These are phyloP conservation scores for Adelosebastes latens DNA, from an alignment of 2,797 vertebrate species.

Conservation along the genomic window DNA sequence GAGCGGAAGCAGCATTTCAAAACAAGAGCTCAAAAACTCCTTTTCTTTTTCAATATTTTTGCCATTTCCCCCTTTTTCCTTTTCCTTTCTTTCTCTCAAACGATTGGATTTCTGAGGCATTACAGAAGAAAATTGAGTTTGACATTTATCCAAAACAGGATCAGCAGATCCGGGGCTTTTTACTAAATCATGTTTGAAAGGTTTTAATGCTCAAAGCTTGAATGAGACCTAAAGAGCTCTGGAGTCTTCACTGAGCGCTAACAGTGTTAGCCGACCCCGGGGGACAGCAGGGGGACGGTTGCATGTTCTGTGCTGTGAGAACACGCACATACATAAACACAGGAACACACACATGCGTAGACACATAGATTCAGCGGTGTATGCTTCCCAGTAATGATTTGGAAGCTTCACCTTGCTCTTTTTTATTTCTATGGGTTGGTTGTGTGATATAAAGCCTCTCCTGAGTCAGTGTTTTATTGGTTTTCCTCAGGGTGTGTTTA, in stretches of 20 bases:
- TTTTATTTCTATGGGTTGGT: slow-evolving; percentile 70
- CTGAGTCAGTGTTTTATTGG: slow-evolving; percentile 81
- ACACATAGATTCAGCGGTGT: slow-evolving; percentile 13
- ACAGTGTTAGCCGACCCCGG: slow-evolving; percentile 81
- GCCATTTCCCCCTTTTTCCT: background rate
- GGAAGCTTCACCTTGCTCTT: slow-evolving; percentile 77
- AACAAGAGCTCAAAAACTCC: background rate
- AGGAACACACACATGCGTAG: background rate
- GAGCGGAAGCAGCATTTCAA: background rate
- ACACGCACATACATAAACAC: background rate
- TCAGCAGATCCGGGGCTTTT: slow-evolving; percentile 79
- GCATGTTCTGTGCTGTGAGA: slow-evolving; percentile 67
- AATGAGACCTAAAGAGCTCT: slow-evolving; percentile 79
- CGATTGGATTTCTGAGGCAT: slow-evolving; percentile 74
- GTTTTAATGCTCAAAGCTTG: slow-evolving; percentile 83
- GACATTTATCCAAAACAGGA: slow-evolving; percentile 84
- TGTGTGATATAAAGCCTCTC: slow-evolving; percentile 80
- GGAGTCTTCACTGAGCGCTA: slow-evolving; percentile 77
- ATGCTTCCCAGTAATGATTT: slow-evolving; percentile 56
- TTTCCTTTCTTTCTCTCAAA: slow-evolving; percentile 39
- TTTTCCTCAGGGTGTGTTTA: slow-evolving; percentile 75
- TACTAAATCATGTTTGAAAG: slow-evolving; percentile 85
- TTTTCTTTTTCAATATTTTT: background rate
- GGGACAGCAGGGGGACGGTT: slow-evolving; percentile 74
- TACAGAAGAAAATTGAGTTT: slow-evolving; percentile 83